Evolutionary conservation across 2,888 invertebrate species (phyloP), one percentile per base, ranked within the genome.

Genomic region (Cosmia pyralina): DNA sequence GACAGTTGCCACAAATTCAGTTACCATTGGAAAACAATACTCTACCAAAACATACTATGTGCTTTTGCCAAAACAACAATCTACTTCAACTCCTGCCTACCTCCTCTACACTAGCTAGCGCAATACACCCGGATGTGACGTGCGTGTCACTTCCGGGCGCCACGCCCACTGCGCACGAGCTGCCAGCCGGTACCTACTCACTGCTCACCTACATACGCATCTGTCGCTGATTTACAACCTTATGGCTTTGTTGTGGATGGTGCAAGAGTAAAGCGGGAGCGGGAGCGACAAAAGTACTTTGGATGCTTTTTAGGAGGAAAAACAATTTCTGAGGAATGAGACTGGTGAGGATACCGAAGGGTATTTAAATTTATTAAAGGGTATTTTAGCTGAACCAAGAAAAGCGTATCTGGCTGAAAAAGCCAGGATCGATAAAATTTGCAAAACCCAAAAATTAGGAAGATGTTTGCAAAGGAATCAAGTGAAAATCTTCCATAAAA

Each of bases 91-190:
- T 52, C 46, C 76, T 67, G 46, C 57, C n/a, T 58, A 11, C 57
- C 44, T 67, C 53, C 19, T 22, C 19, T 11, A 57, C 48, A 65
- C 11, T 19, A 46, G 48, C n/a, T 13, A 50, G 52, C 48, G 44
- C 59, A 22, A 13, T 53, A 67, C 38, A 15, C 19, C 11, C 82
- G 69, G 70, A 79, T 53, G 79, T 72, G 64, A 46, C 22, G 38
- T 55, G 72, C 67, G 38, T 22, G 85, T 84, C 64, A 82, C 75
- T 80, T 84, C 84, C 85, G 70, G 22, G 52, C 34, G 83, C 82
- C 75, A 79, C 83, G 70, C 77, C 75, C 73, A 68, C 74, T 75
- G 79, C 28, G 28, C 83, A 60, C 22, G 68, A 46, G 60, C 53
- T 19, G n/a, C 13, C 38, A 28, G 57, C 28, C 7, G 13, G 44